Evolutionary conservation across 1,140 invertebrate species (phyloP).

Genomic region (Drosophila trapezifrons): DNA sequence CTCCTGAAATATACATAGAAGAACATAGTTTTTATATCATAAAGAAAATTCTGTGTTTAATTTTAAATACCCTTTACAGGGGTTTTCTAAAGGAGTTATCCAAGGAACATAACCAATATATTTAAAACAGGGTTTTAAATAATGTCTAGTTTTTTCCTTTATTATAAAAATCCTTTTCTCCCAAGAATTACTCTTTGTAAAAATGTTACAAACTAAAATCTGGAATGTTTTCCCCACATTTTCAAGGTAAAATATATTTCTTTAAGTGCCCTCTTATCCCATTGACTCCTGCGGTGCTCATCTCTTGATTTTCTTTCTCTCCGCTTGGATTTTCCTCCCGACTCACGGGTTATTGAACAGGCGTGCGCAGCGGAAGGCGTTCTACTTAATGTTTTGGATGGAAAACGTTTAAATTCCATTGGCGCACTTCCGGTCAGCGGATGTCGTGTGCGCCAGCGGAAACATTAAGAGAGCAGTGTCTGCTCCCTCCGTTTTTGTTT

Average conservation of each 20-base stretch:
- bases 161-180: not conserved
- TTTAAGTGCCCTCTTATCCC: constrained; percentile 5
- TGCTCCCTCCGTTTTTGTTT: not conserved
- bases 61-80: too few relatives aligned
- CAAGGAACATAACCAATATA: too few relatives aligned
- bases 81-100: too few relatives aligned
- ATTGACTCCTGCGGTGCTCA: constrained; percentile 54
- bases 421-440: constrained; percentile 78
- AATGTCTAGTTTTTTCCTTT: not conserved
- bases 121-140: not conserved
- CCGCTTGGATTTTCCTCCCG: constrained; percentile 9
- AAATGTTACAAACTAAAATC: not conserved
- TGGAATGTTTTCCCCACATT: not conserved
- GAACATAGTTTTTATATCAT: too few relatives aligned
- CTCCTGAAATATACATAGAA: too few relatives aligned
- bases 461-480: constrained; percentile 70
- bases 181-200: fast-evolving
- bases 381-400: constrained; percentile 80
- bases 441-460: constrained; percentile 81
- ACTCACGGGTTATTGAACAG: constrained; percentile 75
- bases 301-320: constrained; percentile 28
- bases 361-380: constrained; percentile 77
- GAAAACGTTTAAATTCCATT: constrained; percentile 81
- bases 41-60: not conserved
- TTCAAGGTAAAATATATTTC: not conserved